These are phyloP conservation scores for Metellina segmentata DNA, from an alignment of 2,888 invertebrate genomes.

Conservation along the genomic window DNA sequence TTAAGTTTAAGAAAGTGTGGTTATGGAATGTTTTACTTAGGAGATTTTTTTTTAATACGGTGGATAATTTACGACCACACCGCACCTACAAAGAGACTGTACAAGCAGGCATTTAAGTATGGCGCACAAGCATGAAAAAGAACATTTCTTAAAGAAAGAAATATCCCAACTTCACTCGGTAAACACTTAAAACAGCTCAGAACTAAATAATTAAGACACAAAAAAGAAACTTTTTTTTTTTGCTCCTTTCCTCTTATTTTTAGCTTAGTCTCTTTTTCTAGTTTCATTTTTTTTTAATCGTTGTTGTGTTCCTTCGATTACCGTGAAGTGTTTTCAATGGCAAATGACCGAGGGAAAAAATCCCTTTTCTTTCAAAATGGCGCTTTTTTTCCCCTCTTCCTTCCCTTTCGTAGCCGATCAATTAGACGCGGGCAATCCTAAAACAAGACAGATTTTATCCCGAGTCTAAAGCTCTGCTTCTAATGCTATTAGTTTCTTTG, in stretches of 20 bases:
- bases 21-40: no score
- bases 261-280: not conserved
- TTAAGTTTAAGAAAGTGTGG: no score
- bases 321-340: not conserved
- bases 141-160: not conserved
- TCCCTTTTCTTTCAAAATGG: not conserved
- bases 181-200: not conserved
- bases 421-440: slow-evolving; percentile 8
- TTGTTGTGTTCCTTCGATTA: not conserved
- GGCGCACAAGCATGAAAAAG: not conserved
- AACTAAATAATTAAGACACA: slow-evolving; percentile 22
- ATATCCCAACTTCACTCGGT: not conserved
- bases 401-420: not conserved
- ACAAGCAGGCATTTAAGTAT: not conserved
- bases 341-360: not conserved
- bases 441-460: slow-evolving; percentile 38
- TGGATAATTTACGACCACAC: no score
- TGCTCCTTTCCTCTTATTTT: not conserved
- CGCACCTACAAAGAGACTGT: not conserved
- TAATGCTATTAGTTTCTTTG: not conserved
- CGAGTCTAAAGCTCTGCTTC: slow-evolving; percentile 9
- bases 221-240: not conserved
- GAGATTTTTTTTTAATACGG: no score
- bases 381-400: slow-evolving; percentile 6
- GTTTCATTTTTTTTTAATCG: not conserved